Evolutionary conservation across 2,113 vertebrate species (phyloP), one percentile per base, ranked within the genome.

Genomic region (Pangasianodon gigas): DNA sequence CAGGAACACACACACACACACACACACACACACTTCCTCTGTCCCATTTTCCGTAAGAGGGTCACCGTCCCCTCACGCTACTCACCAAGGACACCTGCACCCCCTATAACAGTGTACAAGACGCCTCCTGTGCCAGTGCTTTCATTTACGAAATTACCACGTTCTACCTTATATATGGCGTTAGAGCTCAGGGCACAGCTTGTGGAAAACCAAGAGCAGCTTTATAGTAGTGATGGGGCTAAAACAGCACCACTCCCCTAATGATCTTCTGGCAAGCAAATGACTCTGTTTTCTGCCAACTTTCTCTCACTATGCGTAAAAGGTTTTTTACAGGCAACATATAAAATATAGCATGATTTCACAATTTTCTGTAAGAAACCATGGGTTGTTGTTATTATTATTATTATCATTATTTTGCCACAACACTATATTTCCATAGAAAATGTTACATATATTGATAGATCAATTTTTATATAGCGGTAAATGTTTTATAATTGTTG

Each of bases 91-190:
- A 85, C 95, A 93, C 92, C 91, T 79, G 44, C 88, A 83, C 77
- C 82, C 88, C n/a, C 87, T 92, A 52, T 84, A 88, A 71, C 74
- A 90, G 79, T 60, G 41, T 54, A 88, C 89, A 91, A 85, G 44
- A 87, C 48, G 13, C 26, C 46, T 83, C 52, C 83, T 69, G 79
- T 91, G 93, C 95, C 95, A 96, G 90, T 92, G 58, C 89, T 82
- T 95, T 95, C 95, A 96, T 96, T 96, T 96, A 92, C 93, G 90
- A 95, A 95, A 96, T 96, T 74, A 95, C 93, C 87, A 91, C 60
- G 16, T 86, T 75, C 24, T 71, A 54, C 75, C 44, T 90, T 82
- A 82, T 90, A 71, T 46, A 86, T 56, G 26, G 32, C 60, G 90
- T 93, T 94, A 92, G 87, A 93, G 93, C 91, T 91, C 84, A 87